Base-by-base conservation (phyloP, 2,888 invertebrate species). In the Pilophorus perplexus region DNA sequence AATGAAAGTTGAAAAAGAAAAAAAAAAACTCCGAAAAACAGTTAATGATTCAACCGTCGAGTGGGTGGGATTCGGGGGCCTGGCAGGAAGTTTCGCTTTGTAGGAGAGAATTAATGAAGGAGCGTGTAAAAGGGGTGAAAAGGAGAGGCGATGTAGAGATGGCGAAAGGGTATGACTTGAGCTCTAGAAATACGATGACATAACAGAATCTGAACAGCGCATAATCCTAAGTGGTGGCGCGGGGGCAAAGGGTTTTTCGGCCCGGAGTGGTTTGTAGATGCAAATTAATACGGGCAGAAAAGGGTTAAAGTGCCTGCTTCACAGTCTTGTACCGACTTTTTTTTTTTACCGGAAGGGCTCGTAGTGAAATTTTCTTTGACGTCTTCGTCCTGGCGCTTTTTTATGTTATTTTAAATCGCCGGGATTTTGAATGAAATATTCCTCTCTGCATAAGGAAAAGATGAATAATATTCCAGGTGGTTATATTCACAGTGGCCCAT, bases 151-250 rank as follows among this genome's bases (percentile, higher is more conserved):
- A 25, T 22, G 48, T n/a, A 50, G 48, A 6, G 48, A 25, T 22
- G 25, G n/a, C 18, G 48, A 48, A 20, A 18, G 22, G 18, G 23
- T 28, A 22, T 40, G 33, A 60, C 42, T 48, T 22, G 38, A 37
- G 22, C 46, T 46, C 46, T 46, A 48, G 33, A 62, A 62, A 62
- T 62, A 48, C 62, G 62, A 62, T 62, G 62, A 62, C 62, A 46
- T 48, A 62, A 62, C 62, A 33, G 48, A 62, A 62, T 62, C 62
- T 62, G 20, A 46, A 62, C 44, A 62, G 62, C 46, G 62, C 22
- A 28, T 46, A 46, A 23, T 28, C 48, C 48, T n/a, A n/a, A 18
- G 18, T 16, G 33, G 22, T 22, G 44, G 44, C 18, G 22, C 25
- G 23, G 20, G 18, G 23, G 22, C 22, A 25, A n/a, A n/a, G 14